Evolutionary conservation across 2,113 vertebrate species (phyloP), one percentile per base, ranked within the genome.

Genomic region (Labeo catla): DNA sequence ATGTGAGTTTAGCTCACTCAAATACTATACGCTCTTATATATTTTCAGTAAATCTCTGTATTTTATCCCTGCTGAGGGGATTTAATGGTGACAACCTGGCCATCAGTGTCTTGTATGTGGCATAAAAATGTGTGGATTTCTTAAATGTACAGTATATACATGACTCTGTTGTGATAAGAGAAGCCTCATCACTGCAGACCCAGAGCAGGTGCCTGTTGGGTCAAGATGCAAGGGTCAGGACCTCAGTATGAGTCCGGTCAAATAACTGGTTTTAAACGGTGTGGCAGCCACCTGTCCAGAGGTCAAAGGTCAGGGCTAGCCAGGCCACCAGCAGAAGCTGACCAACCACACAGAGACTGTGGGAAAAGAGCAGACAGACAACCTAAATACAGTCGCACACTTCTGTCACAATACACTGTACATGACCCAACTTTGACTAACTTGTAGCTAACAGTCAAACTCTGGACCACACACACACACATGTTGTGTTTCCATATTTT

Each of bases 251-350:
- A 85, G 50, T 68, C 70, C n/a, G 88, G 88, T 87, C 88, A 85
- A 87, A 87, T 87, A 89, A 82, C 85, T 87, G 81, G 84, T 88
- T 88, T 88, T 88, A 83, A 86, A 88, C 21, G 43, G 81, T 84
- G 28, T 19, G 81, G 47, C 23, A 81, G 59, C 88, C 88, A 89
- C 88, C 88, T 87, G 88, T 86, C 61, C 9, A 65, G 7, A 54
- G 43, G 84, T 86, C 84, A 86, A 79, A 84, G 83, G 82, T 76
- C 47, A 86, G 59, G 72, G 76, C 47, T 63, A 84, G 11, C 21
- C 2, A 63, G 88, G 77, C 63, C 88, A 76, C 59, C 78, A 76
- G 59, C 21, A 49, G 23, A 66, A 76, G 6, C 23, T 76, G 16
- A 79, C 76, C 76, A 86, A 28, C 50, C 80, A 80, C n/a, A 66